These are phyloP conservation scores for Hipparchia sbordonii DNA, from an alignment of 2,888 invertebrate species.

Conservation along the genomic window DNA sequence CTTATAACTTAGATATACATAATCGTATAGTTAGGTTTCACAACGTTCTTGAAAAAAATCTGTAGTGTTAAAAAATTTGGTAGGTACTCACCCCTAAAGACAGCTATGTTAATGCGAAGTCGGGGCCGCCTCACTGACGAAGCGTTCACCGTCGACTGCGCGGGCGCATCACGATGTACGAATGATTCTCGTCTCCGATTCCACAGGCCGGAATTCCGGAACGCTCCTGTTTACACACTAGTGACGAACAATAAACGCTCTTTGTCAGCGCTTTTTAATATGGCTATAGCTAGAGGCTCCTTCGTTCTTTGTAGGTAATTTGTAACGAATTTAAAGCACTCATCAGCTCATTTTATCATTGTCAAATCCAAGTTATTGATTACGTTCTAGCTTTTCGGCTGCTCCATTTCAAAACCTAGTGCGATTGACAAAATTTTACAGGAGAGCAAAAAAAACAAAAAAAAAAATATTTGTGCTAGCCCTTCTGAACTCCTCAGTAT, in stretches of 20 bases:
- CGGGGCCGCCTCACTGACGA: constrained; percentile 41
- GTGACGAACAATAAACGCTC: not conserved
- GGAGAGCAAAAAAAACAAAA: too few species aligned
- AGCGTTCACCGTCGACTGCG: constrained; percentile 55
- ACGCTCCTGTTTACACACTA: constrained; percentile 1
- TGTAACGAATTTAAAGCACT: too few species aligned
- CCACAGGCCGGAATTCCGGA: constrained; percentile 19
- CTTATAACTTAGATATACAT: too few species aligned
- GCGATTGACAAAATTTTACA: too few species aligned
- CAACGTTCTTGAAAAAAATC: not conserved
- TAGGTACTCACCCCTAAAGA: constrained; percentile 33
- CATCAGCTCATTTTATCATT: too few species aligned
- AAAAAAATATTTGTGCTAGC: too few species aligned
- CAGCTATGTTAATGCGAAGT: not conserved
- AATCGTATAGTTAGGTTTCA: too few species aligned
- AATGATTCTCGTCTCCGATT: constrained; percentile 14
- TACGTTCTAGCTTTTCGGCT: too few species aligned
- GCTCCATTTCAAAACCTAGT: too few species aligned
- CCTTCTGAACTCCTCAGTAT: too few species aligned
- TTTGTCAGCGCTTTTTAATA: not conserved
- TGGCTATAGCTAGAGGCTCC: not conserved
- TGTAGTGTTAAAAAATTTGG: not conserved
- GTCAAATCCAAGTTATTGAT: too few species aligned
- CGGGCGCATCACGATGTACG: constrained; percentile 6
- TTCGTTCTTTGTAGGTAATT: not conserved